These are phyloP conservation scores for Serilophus lunatus DNA, from an alignment of 2,113 vertebrate genomes.

Conservation along the genomic window DNA sequence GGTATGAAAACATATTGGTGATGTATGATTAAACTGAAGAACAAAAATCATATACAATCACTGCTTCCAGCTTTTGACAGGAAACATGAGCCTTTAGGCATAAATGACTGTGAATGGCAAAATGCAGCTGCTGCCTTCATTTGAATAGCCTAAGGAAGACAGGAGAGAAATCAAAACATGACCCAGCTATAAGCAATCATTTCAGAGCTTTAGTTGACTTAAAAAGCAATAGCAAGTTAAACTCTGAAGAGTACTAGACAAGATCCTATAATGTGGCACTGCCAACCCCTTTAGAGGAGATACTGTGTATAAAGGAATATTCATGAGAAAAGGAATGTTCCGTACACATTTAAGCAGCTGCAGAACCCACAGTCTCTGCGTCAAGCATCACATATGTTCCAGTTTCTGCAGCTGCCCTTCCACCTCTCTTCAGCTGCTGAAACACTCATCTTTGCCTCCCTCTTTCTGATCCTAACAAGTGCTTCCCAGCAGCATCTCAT, in stretches of 20 bases:
- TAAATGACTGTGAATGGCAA: conserved; percentile 43
- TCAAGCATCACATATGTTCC: neutral
- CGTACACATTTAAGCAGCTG: conserved; percentile 2
- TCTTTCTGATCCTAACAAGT: neutral
- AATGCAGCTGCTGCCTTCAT: conserved; percentile 57
- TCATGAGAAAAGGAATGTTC: neutral
- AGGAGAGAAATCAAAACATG: conserved; percentile 36
- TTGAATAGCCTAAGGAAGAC: conserved; percentile 46
- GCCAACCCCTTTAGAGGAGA: neutral
- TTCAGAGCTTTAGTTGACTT: conserved; percentile 6
- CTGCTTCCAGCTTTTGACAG: conserved; percentile 52
- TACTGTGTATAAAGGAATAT: neutral
- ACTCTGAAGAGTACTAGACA: conserved; percentile 20
- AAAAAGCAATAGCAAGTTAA: neutral
- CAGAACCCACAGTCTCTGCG: neutral
- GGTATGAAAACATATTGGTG: conserved; percentile 2
- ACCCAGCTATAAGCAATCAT: conserved; percentile 10
- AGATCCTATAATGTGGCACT: neutral
- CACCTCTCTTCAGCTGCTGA: neutral
- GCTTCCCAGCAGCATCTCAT: no score
- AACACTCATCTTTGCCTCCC: neutral
- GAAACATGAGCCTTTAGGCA: conserved; percentile 51
- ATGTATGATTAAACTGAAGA: conserved; percentile 20
- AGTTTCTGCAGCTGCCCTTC: conserved; percentile 20
- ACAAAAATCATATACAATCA: conserved; percentile 37